These are phyloP conservation scores for Philereme vetulata DNA, from an alignment of 2,888 invertebrate species.

Conservation along the genomic window DNA sequence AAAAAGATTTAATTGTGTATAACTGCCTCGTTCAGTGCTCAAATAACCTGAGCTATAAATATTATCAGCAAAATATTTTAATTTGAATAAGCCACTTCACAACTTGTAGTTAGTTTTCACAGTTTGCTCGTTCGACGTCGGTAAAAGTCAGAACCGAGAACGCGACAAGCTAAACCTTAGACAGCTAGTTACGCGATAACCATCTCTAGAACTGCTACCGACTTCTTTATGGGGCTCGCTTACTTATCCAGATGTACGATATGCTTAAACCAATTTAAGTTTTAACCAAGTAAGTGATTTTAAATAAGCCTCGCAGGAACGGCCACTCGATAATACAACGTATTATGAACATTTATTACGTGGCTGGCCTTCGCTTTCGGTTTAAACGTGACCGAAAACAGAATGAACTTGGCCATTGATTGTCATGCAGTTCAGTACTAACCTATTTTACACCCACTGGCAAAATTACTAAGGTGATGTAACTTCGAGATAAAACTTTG, in stretches of 20 bases:
- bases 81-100: conserved; percentile 26
- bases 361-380: conserved; percentile 58
- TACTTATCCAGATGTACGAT: conserved; percentile 66
- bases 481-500: conserved; percentile 13
- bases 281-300: conserved; percentile 50
- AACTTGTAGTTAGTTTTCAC: conserved; percentile 34
- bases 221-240: conserved; percentile 71
- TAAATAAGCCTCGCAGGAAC: conserved; percentile 30
- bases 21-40: not conserved
- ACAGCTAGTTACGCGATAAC: conserved; percentile 73
- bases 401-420: conserved; percentile 38
- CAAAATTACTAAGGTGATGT: conserved; percentile 17
- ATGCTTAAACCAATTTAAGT: conserved; percentile 63
- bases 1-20: not conserved
- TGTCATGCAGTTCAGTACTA: conserved; percentile 25
- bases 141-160: conserved; percentile 34
- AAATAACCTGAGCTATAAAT: not conserved
- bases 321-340: not conserved
- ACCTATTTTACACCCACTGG: conserved; percentile 18
- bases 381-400: conserved; percentile 58
- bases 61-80: conserved; percentile 28
- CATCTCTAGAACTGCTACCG: conserved; percentile 60
- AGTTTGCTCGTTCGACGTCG: conserved; percentile 38
- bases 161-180: conserved; percentile 55
- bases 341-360: conserved; percentile 55